A percentile compares a stretch with the other conserved stretches of the same genome.
phyloP scores from a whole-genome alignment of 2,888 invertebrate genomes.

The Morinoia aosen region DNA sequence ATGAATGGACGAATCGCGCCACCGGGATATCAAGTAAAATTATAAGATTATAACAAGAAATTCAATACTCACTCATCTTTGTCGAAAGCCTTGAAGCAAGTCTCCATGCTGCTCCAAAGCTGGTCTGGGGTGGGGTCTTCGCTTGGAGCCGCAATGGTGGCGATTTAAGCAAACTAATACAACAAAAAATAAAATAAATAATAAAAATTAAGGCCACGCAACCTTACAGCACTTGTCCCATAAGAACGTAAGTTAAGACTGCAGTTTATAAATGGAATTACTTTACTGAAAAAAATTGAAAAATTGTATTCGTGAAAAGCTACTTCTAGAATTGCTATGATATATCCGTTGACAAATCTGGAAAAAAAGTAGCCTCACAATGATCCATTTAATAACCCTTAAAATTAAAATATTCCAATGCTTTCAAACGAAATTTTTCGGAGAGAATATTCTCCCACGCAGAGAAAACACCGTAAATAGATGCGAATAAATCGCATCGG shows the following conservation, averaged over 20 bases:
- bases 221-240: not conserved
- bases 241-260: not conserved
- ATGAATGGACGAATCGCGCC: too few relatives aligned
- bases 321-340: not conserved
- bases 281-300: not conserved
- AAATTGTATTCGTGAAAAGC: not conserved
- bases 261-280: not conserved
- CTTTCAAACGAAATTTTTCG: not conserved
- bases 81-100: conserved; percentile 91
- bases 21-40: too few relatives aligned
- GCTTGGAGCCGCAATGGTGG: conserved; percentile 39
- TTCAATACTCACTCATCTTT: conserved; percentile 82
- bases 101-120: conserved; percentile 79
- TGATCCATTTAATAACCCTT: not conserved
- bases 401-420: not conserved
- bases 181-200: conserved; percentile 8
- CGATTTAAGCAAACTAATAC: not conserved
- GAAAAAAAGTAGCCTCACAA: not conserved
- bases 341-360: not conserved
- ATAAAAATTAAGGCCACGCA: not conserved
- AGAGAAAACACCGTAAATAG: not conserved
- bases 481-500: not conserved
- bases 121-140: not conserved
- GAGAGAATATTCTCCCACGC: not conserved
- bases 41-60: not conserved